Evolutionary conservation across 2,888 invertebrate genomes (phyloP), one percentile per base, ranked within the genome.

Genomic region (Nysson spinosus): DNA sequence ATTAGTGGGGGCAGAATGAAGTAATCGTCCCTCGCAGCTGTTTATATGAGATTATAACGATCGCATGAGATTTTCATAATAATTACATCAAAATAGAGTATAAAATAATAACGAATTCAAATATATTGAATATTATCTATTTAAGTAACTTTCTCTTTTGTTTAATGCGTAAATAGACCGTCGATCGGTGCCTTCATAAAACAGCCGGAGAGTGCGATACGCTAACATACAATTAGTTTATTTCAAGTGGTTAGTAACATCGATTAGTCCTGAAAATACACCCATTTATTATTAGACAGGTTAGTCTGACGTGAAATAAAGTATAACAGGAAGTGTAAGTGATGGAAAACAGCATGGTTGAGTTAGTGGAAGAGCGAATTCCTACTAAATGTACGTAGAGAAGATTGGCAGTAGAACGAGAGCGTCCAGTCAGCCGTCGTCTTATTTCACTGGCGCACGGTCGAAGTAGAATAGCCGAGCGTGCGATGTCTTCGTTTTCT

Each of bases 301-400:
- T 20, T 26, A 12, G 46, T 17, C 14, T 16, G 12, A 16, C 40
- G 17, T 30, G 4, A 22, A 19, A 34, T 19, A 12, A 51, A 19
- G 9, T 32, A 14, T 17, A 34, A 16, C 7, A 14, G 22, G n/a
- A n/a, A 37, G 35, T 11, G 30, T 17, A 34, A 56, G 40, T 47
- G 49, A 24, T 37, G 46, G 30, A 44, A 26, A 24, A 20, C 37
- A 57, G 43, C 46, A 16, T 43, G 37, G 32, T 56, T 51, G 47
- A 39, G 66, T 72, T 72, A 73, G 55, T 57, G 57, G 57, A 69
- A 67, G 67, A 72, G 60, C 56, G 50, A 75, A 46, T 72, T 72
- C 69, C 66, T 75, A 74, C 69, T 72, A 74, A 74, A 65, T 68
- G 46, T 54, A 54, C 63, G 51, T 22, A 55, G 54, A 30, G 62